phyloP scores from a whole-genome alignment of 2,888 invertebrate species.

The Hirtodrosophila duncani region DNA sequence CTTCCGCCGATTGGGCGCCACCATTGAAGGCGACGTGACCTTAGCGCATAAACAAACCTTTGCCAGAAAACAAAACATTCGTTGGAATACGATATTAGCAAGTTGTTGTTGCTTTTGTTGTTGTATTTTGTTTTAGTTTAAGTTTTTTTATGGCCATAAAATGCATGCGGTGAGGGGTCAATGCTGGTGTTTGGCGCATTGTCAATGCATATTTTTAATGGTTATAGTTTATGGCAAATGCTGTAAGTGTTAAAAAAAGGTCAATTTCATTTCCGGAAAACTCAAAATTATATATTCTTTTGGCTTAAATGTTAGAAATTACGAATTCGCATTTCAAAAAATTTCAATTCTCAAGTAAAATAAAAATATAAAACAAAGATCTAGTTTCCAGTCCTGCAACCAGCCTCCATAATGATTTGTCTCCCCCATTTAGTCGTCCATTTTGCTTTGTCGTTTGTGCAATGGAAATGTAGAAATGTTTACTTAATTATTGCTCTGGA shows the following conservation, averaged over 20 bases:
- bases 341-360: too few relatives aligned
- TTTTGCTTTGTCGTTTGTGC: too few relatives aligned
- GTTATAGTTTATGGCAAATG: not conserved
- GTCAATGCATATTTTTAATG: conserved; percentile 12
- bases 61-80: conserved; percentile 21
- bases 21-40: conserved; percentile 46
- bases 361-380: too few relatives aligned
- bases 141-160: conserved; percentile 31
- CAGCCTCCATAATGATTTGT: too few relatives aligned
- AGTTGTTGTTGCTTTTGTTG: conserved; percentile 55
- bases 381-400: too few relatives aligned
- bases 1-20: conserved; percentile 12
- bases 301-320: too few relatives aligned
- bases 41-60: conserved; percentile 62
- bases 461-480: too few relatives aligned
- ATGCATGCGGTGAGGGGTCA: conserved; percentile 34
- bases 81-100: conserved; percentile 44
- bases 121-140: conserved; percentile 29
- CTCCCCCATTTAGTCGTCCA: too few relatives aligned
- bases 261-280: too few relatives aligned
- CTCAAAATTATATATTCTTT: too few relatives aligned
- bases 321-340: too few relatives aligned
- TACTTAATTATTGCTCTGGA: too few relatives aligned
- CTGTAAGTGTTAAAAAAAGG: conserved; percentile 1
- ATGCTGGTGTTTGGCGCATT: conserved; percentile 44